phyloP scores from a whole-genome alignment of 2,888 invertebrate genomes.

The Cylloceria caligata region DNA sequence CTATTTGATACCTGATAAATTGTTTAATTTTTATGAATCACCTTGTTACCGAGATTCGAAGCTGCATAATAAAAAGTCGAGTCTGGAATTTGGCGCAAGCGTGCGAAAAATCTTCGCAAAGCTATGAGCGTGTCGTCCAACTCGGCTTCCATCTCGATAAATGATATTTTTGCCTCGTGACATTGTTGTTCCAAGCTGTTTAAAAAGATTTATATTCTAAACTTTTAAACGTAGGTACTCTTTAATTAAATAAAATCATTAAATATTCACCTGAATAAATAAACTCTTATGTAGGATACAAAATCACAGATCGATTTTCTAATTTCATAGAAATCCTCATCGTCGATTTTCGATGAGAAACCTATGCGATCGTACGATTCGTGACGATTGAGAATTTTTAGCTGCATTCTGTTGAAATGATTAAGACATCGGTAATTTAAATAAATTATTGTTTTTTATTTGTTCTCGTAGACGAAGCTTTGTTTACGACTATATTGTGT shows the following conservation, averaged over 20 bases:
- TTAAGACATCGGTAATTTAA: not conserved
- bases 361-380: constrained; percentile 68
- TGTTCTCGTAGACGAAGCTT: no score
- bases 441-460: not conserved
- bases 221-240: not conserved
- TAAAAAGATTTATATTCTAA: constrained; percentile 11
- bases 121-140: constrained; percentile 74
- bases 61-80: constrained; percentile 82
- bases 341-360: constrained; percentile 42
- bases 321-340: constrained; percentile 73
- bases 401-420: constrained; percentile 72
- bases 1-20: not conserved
- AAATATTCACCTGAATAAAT: constrained; percentile 74
- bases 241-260: constrained; percentile 2
- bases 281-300: constrained; percentile 75
- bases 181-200: constrained; percentile 76
- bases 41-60: constrained; percentile 84
- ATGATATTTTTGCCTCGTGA: constrained; percentile 69
- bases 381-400: constrained; percentile 75
- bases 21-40: constrained; percentile 66
- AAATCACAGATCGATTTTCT: constrained; percentile 76
- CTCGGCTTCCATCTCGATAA: constrained; percentile 74
- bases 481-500: no score
- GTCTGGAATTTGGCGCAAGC: constrained; percentile 81
- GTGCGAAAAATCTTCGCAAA: constrained; percentile 75